A percentile compares a stretch with the other conserved stretches of the same genome.
These are phyloP conservation scores for Brachyhypopomus gauderio DNA, from an alignment of 2,113 vertebrate species.

Conservation along the genomic window DNA sequence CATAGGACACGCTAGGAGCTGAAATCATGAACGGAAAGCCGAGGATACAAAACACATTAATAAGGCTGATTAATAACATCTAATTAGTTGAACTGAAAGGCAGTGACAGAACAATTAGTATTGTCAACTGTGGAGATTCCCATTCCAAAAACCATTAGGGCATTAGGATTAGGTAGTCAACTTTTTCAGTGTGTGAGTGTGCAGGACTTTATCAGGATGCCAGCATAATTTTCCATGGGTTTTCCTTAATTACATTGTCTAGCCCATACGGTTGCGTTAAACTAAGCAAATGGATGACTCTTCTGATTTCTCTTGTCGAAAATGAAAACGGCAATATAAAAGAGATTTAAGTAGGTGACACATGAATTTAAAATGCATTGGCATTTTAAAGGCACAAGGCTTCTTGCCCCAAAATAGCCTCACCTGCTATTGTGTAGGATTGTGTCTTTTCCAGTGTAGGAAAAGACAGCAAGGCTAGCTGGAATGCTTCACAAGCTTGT, in stretches of 20 bases:
- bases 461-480: background rate
- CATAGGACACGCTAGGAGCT: conserved; percentile 19
- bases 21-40: conserved; percentile 2
- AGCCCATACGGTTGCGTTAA: background rate
- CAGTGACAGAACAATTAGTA: conserved; percentile 51
- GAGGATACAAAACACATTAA: conserved; percentile 26
- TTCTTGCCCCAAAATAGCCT: too few species aligned
- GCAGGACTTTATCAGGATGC: background rate
- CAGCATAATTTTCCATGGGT: conserved; percentile 1
- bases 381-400: too few species aligned
- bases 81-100: conserved; percentile 57
- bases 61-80: conserved; percentile 60
- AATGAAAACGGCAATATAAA: background rate
- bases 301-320: background rate
- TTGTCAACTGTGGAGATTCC: conserved; percentile 42
- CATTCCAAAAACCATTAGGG: background rate
- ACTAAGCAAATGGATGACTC: background rate
- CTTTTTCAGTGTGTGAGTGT: background rate
- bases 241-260: background rate
- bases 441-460: too few species aligned
- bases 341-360: background rate
- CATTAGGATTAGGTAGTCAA: conserved; percentile 13
- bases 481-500: background rate
- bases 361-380: background rate
- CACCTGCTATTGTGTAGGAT: too few species aligned